Evolutionary conservation across 2,888 invertebrate species (phyloP), one percentile per base, ranked within the genome.

Genomic region (Drosophila kokeensis): DNA sequence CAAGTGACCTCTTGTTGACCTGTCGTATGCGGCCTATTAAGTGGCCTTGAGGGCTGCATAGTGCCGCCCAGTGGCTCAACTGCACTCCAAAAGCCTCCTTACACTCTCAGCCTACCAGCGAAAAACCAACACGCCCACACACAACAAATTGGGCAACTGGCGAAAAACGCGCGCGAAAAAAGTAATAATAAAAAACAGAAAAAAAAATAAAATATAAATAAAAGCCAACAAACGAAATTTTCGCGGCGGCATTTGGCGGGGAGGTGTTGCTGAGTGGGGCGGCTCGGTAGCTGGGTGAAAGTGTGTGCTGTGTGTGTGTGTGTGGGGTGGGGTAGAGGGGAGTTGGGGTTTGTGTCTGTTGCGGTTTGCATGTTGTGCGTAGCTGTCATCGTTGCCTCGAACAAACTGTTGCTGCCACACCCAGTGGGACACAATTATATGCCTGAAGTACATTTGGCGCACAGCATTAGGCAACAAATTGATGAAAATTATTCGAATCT

Each of bases 391-490:
- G 34, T 38, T 29, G 38, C 38, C 63, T 61, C 81, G 63, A 53
- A 53, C 88, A 89, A 83, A 89, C 88, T 89, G 90, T 89, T 89
- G 83, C 83, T 88, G 70, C 66, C 30, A 6, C 2, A 24, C 81
- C 76, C 78, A 77, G 62, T 40, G 10, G 82, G 32, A 64, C n/a
- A 3, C 45, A 11, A 24, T 8, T 8, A 24, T 24, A 45, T 45
- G 45, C 45, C 45, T 4, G 45, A 24, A 24, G 45, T 24, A 45
- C 45, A 45, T 24, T 24, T 4, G 24, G 8, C 45, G 45, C 45
- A 24, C 45, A 24, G 24, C 4, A 24, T 45, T 45, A 45, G 45
- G 45, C 45, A 45, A 45, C 45, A 45, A 24, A 45, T 45, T 15
- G 4, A 15, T 45, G 45, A 2, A 21, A 45, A 21, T 21, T 5